phyloP scores from a whole-genome alignment of 2,113 vertebrate species.

The Gopherus flavomarginatus region DNA sequence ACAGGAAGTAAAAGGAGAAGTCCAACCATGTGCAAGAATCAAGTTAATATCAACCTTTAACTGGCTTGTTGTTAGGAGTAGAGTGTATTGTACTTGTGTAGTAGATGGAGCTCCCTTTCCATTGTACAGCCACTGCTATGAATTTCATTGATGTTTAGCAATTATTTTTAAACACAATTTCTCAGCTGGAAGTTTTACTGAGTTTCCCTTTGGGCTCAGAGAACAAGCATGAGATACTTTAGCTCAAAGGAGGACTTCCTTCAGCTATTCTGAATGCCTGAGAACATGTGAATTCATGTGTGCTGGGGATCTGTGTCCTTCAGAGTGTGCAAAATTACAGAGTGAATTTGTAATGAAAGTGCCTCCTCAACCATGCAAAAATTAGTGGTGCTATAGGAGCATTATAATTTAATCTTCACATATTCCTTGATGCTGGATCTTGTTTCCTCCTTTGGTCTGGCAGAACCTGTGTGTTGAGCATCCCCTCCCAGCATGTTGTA shows the following conservation, averaged over 20 bases:
- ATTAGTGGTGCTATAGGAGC: neutral
- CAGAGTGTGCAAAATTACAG: neutral
- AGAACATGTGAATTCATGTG: neutral
- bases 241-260: neutral
- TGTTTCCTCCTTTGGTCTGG: neutral
- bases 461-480: neutral
- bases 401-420: neutral
- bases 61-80: neutral
- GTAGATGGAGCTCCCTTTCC: neutral
- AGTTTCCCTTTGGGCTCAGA: neutral
- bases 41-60: neutral
- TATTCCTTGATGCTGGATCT: neutral
- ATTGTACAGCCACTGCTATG: neutral
- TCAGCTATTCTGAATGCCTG: neutral
- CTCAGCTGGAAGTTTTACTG: neutral
- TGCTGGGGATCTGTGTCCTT: neutral
- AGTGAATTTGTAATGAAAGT: neutral
- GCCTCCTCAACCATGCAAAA: neutral
- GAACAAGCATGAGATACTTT: neutral
- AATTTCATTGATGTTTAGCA: neutral
- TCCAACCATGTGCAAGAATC: neutral
- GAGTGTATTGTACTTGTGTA: neutral
- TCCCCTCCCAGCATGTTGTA: neutral
- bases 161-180: neutral
- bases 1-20: too few relatives aligned